Evolutionary conservation across 2,797 vertebrate genomes (phyloP).

Genomic region (Danio choprae): DNA sequence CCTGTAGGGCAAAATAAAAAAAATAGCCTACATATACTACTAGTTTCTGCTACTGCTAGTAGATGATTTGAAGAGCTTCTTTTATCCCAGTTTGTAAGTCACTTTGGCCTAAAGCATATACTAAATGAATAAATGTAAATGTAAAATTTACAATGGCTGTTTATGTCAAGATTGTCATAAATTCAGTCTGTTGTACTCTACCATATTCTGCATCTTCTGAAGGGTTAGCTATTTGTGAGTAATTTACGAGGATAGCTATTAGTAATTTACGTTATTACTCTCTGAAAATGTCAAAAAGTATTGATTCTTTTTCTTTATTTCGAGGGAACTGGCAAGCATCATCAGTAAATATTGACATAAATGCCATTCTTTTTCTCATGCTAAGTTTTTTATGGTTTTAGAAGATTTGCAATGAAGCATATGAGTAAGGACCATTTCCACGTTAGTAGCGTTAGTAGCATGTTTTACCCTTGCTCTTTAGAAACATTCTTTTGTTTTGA

Average conservation of each 20-base stretch:
- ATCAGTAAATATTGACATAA: slow-evolving; percentile 1
- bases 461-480: background rate
- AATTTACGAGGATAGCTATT: too few species aligned
- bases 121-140: too few species aligned
- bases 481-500: background rate
- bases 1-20: too few species aligned
- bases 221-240: background rate
- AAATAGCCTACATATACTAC: too few species aligned
- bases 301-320: background rate
- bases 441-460: background rate
- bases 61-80: too few species aligned
- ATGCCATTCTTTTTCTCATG: background rate
- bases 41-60: too few species aligned
- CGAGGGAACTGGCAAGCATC: background rate
- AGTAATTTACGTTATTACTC: background rate
- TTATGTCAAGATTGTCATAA: too few species aligned
- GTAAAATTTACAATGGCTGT: too few species aligned
- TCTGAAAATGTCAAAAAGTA: background rate
- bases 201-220: background rate
- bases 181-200: background rate
- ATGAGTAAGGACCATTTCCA: too few species aligned
- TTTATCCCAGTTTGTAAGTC: too few species aligned
- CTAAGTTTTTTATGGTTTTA: background rate
- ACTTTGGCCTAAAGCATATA: too few species aligned
- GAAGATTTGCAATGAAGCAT: background rate